phyloP scores from a whole-genome alignment of 2,888 invertebrate genomes.

The Axea sp. region DNA sequence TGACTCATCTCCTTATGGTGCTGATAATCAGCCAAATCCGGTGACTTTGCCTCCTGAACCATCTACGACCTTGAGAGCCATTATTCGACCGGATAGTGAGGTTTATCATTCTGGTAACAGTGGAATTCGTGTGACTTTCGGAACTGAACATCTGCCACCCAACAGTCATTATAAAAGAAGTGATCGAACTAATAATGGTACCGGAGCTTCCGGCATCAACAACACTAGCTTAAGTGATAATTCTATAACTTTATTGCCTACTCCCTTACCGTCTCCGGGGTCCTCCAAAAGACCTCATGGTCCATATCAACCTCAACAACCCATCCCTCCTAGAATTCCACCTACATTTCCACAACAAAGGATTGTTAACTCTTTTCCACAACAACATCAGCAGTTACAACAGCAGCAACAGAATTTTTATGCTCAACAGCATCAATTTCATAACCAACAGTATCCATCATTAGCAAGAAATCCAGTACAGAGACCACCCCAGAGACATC shows the following conservation, averaged over 20 bases:
- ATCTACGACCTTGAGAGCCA: conserved; percentile 89
- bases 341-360: conserved; percentile 76
- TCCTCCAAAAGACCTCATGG: conserved; percentile 76
- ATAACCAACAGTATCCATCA: conserved; percentile 63
- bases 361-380: conserved; percentile 78
- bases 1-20: conserved; percentile 81
- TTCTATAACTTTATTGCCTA: conserved; percentile 64
- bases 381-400: conserved; percentile 77
- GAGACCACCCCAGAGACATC: conserved; percentile 69
- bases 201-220: background rate
- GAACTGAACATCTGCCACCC: conserved; percentile 81
- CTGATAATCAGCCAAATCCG: conserved; percentile 77
- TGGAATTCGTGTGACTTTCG: conserved; percentile 91
- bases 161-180: conserved; percentile 76
- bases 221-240: conserved; percentile 16
- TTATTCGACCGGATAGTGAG: conserved; percentile 93
- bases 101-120: conserved; percentile 87
- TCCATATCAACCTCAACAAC: conserved; percentile 74
- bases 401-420: conserved; percentile 76
- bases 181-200: conserved; percentile 65
- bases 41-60: conserved; percentile 82
- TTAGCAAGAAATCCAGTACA: conserved; percentile 62
- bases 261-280: conserved; percentile 66
- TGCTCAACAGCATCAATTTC: conserved; percentile 55
- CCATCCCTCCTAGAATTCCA: conserved; percentile 70